These are phyloP conservation scores for Malurus elegans DNA, from an alignment of 2,113 vertebrate species.

Conservation along the genomic window DNA sequence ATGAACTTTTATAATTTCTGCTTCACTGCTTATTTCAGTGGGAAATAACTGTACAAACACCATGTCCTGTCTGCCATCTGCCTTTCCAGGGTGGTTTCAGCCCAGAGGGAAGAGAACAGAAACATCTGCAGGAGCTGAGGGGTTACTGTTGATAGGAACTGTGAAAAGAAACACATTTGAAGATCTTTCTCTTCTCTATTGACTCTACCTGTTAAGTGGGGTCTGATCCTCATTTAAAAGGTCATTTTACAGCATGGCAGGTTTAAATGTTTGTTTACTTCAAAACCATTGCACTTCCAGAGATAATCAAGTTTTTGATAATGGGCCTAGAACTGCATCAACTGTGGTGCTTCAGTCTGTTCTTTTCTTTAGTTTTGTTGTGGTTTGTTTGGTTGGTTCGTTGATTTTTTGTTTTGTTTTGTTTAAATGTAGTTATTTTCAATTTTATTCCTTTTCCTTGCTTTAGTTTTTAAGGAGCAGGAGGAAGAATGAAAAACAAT, in stretches of 20 bases:
- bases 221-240: background rate
- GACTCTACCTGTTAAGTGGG: background rate
- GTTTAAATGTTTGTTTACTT: constrained; percentile 7
- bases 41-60: background rate
- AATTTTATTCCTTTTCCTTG: background rate
- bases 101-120: background rate
- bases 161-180: background rate
- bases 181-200: background rate
- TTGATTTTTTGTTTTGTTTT: background rate
- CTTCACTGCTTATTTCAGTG: background rate
- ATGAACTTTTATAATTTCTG: background rate
- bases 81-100: background rate
- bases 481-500: background rate
- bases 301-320: background rate
- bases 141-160: background rate
- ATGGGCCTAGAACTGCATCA: background rate
- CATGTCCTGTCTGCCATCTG: background rate
- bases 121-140: background rate
- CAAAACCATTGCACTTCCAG: background rate
- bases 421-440: background rate
- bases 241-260: background rate
- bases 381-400: background rate
- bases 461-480: background rate
- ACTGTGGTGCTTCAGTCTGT: background rate
- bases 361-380: background rate